phyloP scores from a whole-genome alignment of 2,888 invertebrate genomes.

The Euclidia mi region DNA sequence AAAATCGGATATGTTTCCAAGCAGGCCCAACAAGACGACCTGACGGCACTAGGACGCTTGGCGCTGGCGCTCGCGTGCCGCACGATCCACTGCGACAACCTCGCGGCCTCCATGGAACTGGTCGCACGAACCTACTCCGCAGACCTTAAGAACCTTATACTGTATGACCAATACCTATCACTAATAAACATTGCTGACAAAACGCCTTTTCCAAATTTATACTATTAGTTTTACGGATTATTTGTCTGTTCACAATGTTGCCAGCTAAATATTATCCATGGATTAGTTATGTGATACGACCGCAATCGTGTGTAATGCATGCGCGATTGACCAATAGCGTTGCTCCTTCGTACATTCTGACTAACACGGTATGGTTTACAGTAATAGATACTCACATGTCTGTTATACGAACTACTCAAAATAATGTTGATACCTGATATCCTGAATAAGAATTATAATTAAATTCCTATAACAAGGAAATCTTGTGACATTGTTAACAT shows the following conservation, averaged over 20 bases:
- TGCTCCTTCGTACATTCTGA: too few species aligned
- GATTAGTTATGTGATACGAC: too few species aligned
- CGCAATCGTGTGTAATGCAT: too few species aligned
- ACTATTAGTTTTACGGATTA: constrained; percentile 11
- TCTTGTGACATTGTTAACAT: too few species aligned
- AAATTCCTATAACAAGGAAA: too few species aligned
- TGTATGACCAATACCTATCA: constrained; percentile 89
- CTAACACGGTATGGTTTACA: too few species aligned
- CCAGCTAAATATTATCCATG: too few species aligned
- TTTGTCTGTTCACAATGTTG: not conserved
- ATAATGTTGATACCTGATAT: too few species aligned
- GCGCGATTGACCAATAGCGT: too few species aligned
- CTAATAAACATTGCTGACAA: constrained; percentile 13
- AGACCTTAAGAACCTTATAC: constrained; percentile 98
- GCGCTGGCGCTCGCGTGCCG: constrained; percentile 98
- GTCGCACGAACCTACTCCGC: constrained; percentile 97
- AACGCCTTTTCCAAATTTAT: not conserved
- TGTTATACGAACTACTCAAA: too few species aligned
- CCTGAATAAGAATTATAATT: too few species aligned
- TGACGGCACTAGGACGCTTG: constrained; percentile 97
- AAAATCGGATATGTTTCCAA: constrained; percentile 8
- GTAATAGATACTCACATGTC: too few species aligned
- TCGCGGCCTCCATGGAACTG: constrained; percentile 96
- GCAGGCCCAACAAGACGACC: constrained; percentile 95
- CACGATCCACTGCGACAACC: constrained; percentile 96